Conservation (phyloP, 2,113 vertebrate genomes). For the Gavia stellata region DNA sequence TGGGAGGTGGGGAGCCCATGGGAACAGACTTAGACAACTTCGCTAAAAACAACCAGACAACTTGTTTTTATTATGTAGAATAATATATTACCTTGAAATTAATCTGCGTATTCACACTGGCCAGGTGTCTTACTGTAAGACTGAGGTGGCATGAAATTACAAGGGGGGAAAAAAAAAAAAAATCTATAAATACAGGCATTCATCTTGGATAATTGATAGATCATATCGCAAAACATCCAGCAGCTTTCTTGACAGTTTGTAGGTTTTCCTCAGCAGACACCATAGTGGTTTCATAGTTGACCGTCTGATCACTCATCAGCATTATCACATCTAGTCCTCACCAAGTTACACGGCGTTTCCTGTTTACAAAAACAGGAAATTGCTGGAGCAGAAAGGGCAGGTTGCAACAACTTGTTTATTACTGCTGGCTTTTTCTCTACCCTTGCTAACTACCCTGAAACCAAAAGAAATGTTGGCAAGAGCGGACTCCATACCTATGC, state of each 20-base stretch:
- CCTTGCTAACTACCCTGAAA: not conserved
- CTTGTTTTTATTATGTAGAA: conserved; percentile 7
- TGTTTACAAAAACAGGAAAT: conserved; percentile 53
- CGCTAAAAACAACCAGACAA: conserved; percentile 23
- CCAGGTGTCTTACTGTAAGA: conserved; percentile 38
- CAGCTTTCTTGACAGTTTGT: conserved; percentile 28
- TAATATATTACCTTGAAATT: conserved; percentile 50
- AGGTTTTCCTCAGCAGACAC: conserved; percentile 35
- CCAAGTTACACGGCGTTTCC: not conserved
- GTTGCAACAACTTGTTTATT: conserved; percentile 38
- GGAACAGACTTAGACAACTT: conserved; percentile 9
- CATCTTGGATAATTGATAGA: not conserved
- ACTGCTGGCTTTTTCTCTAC: not conserved
- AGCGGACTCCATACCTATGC: not conserved
- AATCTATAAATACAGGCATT: not conserved
- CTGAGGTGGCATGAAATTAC: not conserved
- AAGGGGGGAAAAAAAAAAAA: not conserved
- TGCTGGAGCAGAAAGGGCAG: not conserved
- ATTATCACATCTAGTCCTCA: not conserved
- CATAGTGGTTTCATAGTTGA: not conserved
- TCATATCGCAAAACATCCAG: not conserved
- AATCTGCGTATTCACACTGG: not conserved
- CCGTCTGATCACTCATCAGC: not conserved
- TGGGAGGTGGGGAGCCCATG: conserved; percentile 38
- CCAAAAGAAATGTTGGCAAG: not conserved